Evolutionary conservation across 2,113 vertebrate species (phyloP).

Genomic region (Oceanodroma tethys): DNA sequence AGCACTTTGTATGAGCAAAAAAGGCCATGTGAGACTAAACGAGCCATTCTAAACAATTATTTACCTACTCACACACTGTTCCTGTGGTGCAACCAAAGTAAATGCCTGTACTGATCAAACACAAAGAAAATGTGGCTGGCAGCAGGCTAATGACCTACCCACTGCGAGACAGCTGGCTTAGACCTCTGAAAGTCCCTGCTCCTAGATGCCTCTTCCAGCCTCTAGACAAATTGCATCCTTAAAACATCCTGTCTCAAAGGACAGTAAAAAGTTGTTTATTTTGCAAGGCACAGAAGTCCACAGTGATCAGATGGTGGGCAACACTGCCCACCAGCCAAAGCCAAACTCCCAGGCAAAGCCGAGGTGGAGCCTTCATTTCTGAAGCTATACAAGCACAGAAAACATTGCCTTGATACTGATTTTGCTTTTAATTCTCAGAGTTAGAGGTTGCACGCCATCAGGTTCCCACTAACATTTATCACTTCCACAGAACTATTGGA

Average conservation of each 20-base stretch:
- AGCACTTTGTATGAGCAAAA: background rate
- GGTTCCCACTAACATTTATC: background rate
- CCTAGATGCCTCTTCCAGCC: background rate
- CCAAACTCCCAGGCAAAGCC: background rate
- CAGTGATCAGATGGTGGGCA: background rate
- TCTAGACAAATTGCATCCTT: background rate
- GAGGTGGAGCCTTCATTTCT: background rate
- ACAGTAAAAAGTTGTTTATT: background rate
- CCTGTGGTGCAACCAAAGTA: background rate
- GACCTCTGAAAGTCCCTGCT: background rate
- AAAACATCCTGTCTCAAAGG: background rate
- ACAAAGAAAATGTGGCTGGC: background rate
- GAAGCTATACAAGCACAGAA: background rate
- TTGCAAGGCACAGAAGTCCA: background rate
- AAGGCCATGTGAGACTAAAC: background rate
- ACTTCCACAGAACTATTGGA: background rate
- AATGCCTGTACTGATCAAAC: background rate
- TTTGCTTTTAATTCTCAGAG: background rate
- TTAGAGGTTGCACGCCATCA: background rate
- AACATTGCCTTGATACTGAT: background rate
- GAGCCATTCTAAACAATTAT: background rate
- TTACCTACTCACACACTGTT: background rate
- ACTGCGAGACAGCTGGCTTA: accelerated
- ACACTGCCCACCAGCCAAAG: background rate
- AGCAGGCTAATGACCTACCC: background rate